Base-by-base conservation (phyloP, 2,888 invertebrate genomes). In the Drosophila subquinaria region DNA sequence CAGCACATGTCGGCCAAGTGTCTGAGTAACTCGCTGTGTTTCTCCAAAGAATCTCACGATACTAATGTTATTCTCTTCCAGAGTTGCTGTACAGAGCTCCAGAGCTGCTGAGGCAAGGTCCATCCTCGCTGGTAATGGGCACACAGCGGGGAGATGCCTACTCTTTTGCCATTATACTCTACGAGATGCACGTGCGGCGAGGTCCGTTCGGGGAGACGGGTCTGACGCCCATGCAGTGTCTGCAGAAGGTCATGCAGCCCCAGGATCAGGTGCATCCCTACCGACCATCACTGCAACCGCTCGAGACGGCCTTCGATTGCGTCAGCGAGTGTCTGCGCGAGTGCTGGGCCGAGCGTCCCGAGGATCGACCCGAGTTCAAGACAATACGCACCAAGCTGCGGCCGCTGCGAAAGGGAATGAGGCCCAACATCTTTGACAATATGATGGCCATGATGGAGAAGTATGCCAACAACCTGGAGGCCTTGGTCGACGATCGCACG, bases 381-480 rank as follows among this genome's bases (percentile, higher is more conserved):
- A 94, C 95, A 17, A 95, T 98, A 64, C 94, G 97, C 35, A 94
- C 96, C 17, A 95, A 95, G 79, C 93, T 98, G 36, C 94, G 98
- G 45, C 97, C 97, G 0, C 93, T 98, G 65, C 94, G 97, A 61
- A 96, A 97, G 91, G 98, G 98, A 90, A 96, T 98, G 98, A 97
- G 97, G 93, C 96, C 97, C 17, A 98, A 98, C 93, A 98, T 99
- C 86, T 97, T 98, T 88, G 99, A 99, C 93, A 98, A 98, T 91
- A 98, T 99, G 98, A 97, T 98, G 95, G 96, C 97, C 0, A 98
- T 98, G 95, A 98, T 99, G 98, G 98, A 98, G 92, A 98, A 98
- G 91, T 98, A 99, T 91, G 98, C 98, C 11, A 98, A 97, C 89
- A 98, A 98, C 93, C 94, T 99, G 84, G 98, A 99, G 93, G 97